Evolutionary conservation across 2,797 vertebrate genomes (phyloP), one percentile per base, ranked within the genome.

Genomic region (Oophaga sylvatica): DNA sequence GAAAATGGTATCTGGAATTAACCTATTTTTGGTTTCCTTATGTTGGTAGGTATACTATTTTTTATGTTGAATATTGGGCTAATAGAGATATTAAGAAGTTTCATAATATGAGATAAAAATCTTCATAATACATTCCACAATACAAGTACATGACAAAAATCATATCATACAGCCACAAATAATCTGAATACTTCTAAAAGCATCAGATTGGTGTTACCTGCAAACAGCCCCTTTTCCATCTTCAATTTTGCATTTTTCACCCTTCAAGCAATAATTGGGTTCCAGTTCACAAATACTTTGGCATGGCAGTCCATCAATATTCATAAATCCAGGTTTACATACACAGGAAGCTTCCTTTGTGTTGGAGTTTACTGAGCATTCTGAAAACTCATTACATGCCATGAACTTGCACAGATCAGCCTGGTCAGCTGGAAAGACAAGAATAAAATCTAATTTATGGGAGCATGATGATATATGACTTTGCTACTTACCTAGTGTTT

Each of bases 401-500:
- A 96, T 92, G 93, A 97, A 97, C 92, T 96, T 97, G 92, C 97
- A 99, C 59, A 96, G 95, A 77, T 98, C 94, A 6, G 95, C 96
- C 92, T 92, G 94, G 84, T 98, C 97, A 26, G 95, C 97, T 99
- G 94, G 1, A 91, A 92, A 77, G 87, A 85, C 56, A 67, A 73
- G 16, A 1, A 89, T 88, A 85, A 70, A 71, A 35, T 71, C 20
- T 22, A 20, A 63, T 63, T 63, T 22, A 8, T 10, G 9, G 19
- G 20, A 9, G 10, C 7, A 22, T 68, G n/a, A 68, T 56, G n/a
- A 22, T 80, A 80, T 63, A 41, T 20, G 60, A 22, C 5, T 62
- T 22, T 19, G 26, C 59, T 31, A 78, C n/a, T 13, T 26, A 11
- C 65, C 26, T 15, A 31, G 6, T 31, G 29, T 3, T 16, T 35